phyloP scores from a whole-genome alignment of 2,888 invertebrate genomes.

The Choristoneura rosaceana region DNA sequence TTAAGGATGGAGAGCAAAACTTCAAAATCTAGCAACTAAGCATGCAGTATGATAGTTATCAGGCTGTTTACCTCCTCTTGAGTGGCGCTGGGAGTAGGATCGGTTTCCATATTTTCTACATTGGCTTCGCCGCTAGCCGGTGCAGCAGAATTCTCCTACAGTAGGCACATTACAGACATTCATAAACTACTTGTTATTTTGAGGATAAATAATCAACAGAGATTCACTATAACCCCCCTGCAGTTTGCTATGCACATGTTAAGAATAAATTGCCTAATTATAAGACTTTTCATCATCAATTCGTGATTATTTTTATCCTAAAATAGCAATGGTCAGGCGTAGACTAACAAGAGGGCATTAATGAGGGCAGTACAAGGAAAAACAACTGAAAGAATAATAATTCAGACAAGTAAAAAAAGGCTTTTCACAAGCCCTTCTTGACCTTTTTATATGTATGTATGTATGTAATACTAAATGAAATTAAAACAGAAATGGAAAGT shows the following conservation, averaged over 20 bases:
- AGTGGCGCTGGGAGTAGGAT: conserved; percentile 50
- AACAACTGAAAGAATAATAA: too few species aligned
- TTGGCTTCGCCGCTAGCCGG: conserved; percentile 55
- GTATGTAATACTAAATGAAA: too few species aligned
- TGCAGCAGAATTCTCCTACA: conserved; percentile 61
- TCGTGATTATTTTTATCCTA: too few species aligned
- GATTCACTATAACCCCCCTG: neutral
- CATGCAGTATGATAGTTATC: neutral
- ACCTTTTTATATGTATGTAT: too few species aligned
- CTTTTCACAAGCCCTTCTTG: too few species aligned
- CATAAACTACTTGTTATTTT: conserved; percentile 26
- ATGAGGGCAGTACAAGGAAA: too few species aligned
- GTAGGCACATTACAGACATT: conserved; percentile 63
- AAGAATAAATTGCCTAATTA: neutral
- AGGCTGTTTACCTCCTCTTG: conserved; percentile 58
- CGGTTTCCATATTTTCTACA: conserved; percentile 59
- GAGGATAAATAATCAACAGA: neutral
- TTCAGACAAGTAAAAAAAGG: too few species aligned
- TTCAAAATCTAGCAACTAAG: conserved; percentile 3
- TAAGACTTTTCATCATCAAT: too few species aligned
- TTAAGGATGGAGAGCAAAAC: neutral
- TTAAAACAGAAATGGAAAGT: too few species aligned
- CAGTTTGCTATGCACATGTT: conserved; percentile 11
- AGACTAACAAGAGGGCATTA: too few species aligned
- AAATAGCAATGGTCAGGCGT: too few species aligned